These are phyloP conservation scores for Myxocyprinus asiaticus DNA, from an alignment of 2,113 vertebrate genomes.

Conservation along the genomic window DNA sequence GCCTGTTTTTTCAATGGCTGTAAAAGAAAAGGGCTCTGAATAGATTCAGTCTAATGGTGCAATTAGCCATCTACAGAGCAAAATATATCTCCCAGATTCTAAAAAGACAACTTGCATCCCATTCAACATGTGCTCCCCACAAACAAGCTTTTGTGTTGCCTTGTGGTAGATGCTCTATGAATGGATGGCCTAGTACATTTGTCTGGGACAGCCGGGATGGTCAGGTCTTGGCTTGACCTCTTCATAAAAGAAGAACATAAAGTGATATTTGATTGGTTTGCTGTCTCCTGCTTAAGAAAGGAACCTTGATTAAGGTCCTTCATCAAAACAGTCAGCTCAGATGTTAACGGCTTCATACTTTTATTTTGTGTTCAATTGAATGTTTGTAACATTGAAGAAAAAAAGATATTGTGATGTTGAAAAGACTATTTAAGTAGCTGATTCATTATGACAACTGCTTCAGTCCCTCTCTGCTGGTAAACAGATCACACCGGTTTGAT, in stretches of 20 bases:
- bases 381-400: too few relatives aligned
- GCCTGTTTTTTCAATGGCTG: constrained; percentile 27
- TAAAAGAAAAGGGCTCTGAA: constrained; percentile 39
- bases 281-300: background rate
- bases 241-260: constrained; percentile 20
- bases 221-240: background rate
- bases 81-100: constrained; percentile 37
- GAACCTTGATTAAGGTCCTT: constrained; percentile 11
- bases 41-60: constrained; percentile 28
- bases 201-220: background rate
- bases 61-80: constrained; percentile 46
- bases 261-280: constrained; percentile 25
- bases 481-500: too few relatives aligned
- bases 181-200: constrained; percentile 23
- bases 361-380: too few relatives aligned
- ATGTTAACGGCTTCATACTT: too few relatives aligned
- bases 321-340: background rate
- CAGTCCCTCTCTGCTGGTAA: too few relatives aligned
- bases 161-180: constrained; percentile 23
- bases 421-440: too few relatives aligned
- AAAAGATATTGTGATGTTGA: too few relatives aligned
- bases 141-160: constrained; percentile 34
- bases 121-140: constrained; percentile 39
- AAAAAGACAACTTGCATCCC: constrained; percentile 40
- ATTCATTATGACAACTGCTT: too few relatives aligned